Evolutionary conservation across 2,888 invertebrate species (phyloP), one percentile per base, ranked within the genome.

Genomic region (Frankliniella fusca): DNA sequence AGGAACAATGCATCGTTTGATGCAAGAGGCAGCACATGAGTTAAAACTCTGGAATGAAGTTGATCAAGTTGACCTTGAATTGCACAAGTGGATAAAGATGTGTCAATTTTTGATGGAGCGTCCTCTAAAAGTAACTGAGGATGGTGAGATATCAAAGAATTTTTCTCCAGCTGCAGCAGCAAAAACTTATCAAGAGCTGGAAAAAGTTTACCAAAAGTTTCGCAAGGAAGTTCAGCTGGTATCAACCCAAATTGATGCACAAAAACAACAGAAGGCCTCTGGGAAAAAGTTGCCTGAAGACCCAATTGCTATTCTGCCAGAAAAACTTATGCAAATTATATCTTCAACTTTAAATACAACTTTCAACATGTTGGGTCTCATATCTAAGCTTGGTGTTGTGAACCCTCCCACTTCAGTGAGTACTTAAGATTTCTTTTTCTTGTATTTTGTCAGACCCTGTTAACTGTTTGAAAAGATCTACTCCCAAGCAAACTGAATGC

Each of bases 41-140:
- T 12, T 76, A 23, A 76, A 27, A 27, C 70, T 76, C 7, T 76
- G 70, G 70, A 76, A 76, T 76, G 70, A 76, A 27, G 70, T 76
- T 23, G 70, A 76, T 23, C 23, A n/a, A 27, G 27, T 76, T 23
- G 70, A 76, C 12, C 1, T 9, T 27, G 70, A 76, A 23, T 27
- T 76, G 23, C 70, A 27, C 23, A 76, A 23, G 12, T 76, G 70
- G 70, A 27, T 76, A 10, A 23, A 27, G 27, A 76, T 76, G 70
- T 76, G 70, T 27, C 27, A 76, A 12, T 27, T 27, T 3, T 27
- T 76, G 27, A 76, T 76, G 70, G 27, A 76, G 1, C 27, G 38
- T 5, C 38, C 38, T 38, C 5, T 38, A 38, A 38, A 38, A 38
- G 38, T 38, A 38, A 38, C 5, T 3, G 38, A 38, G 5, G 38